Evolutionary conservation across 2,888 invertebrate species (phyloP).

Genomic region (Muscina levida): DNA sequence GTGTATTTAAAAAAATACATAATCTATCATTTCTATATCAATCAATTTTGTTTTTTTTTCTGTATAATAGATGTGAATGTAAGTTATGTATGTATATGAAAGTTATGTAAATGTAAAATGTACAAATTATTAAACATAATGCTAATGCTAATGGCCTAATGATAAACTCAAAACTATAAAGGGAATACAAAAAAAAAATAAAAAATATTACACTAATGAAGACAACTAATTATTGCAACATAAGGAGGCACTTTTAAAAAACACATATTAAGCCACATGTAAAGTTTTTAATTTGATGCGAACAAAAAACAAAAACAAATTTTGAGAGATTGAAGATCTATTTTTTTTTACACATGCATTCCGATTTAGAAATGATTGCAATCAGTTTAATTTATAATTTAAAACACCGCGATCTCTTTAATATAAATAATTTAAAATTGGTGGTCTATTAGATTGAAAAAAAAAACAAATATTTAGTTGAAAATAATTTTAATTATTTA

Average conservation of each 20-base stretch:
- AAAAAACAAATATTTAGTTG: too few species aligned
- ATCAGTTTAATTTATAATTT: too few species aligned
- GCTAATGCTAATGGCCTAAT: background rate
- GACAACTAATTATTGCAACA: constrained; percentile 51
- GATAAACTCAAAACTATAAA: constrained; percentile 3
- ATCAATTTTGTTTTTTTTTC: constrained; percentile 8
- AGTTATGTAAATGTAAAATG: constrained; percentile 5
- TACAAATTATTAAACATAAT: background rate
- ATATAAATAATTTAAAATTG: too few species aligned
- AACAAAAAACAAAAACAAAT: too few species aligned
- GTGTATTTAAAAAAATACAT: constrained; percentile 9
- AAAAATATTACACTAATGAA: background rate
- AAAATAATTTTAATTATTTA: too few species aligned
- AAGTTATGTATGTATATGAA: background rate
- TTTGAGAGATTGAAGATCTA: too few species aligned
- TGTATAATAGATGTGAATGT: background rate
- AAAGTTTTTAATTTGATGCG: too few species aligned
- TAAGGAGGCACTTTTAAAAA: constrained; percentile 57
- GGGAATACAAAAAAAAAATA: constrained; percentile 1
- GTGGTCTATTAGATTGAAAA: too few species aligned
- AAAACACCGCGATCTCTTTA: too few species aligned
- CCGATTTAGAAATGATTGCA: too few species aligned
- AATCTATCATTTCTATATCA: too few species aligned
- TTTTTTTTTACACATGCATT: too few species aligned
- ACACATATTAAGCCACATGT: background rate